These are phyloP conservation scores for Eilema depressum DNA, from an alignment of 2,888 invertebrate genomes.

Conservation along the genomic window DNA sequence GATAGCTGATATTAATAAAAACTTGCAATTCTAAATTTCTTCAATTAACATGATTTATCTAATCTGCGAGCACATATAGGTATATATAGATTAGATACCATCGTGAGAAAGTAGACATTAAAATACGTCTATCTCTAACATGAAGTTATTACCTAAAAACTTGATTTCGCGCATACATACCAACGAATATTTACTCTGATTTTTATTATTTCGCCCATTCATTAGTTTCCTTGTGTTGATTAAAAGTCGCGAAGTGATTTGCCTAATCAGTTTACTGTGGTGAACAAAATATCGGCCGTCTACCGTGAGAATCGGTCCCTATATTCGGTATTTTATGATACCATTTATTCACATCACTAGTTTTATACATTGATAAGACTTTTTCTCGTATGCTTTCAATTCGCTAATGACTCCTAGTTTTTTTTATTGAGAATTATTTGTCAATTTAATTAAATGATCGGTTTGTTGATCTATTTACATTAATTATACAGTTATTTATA, in stretches of 20 bases:
- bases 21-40: background rate
- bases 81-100: constrained; percentile 1
- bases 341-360: constrained; percentile 1
- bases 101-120: constrained; percentile 24
- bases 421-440: constrained; percentile 3
- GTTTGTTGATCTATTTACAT: constrained; percentile 3
- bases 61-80: background rate
- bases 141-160: constrained; percentile 27
- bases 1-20: background rate
- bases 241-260: constrained; percentile 17
- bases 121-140: constrained; percentile 3
- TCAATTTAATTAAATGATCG: constrained; percentile 6
- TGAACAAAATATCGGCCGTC: constrained; percentile 12
- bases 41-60: background rate
- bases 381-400: constrained; percentile 8
- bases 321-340: background rate
- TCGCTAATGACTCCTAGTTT: constrained; percentile 8
- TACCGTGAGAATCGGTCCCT: constrained; percentile 21
- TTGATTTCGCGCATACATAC: constrained; percentile 35
- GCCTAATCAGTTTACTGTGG: constrained; percentile 14
- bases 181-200: constrained; percentile 28
- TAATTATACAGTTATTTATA: background rate
- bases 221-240: constrained; percentile 36
- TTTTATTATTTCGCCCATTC: constrained; percentile 29
- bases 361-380: constrained; percentile 1